These are phyloP conservation scores for Dynastes maya DNA, from an alignment of 2,888 invertebrate genomes.

Conservation along the genomic window DNA sequence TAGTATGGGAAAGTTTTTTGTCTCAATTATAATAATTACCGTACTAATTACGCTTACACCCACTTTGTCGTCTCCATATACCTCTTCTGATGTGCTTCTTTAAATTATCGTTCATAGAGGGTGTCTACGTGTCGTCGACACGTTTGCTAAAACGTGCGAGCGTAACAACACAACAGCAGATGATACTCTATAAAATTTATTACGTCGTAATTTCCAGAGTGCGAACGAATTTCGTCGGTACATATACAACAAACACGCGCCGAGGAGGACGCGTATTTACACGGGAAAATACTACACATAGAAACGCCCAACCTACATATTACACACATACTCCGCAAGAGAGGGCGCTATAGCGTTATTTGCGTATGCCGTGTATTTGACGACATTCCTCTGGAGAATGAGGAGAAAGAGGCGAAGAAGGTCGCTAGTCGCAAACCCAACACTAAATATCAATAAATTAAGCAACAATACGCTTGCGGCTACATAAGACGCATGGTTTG, in stretches of 20 bases:
- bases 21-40: no score
- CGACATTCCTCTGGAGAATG: conserved; percentile 53
- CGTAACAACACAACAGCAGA: conserved; percentile 39
- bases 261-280: background rate
- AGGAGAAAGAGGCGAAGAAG: no score
- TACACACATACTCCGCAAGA: background rate
- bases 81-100: no score
- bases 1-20: no score
- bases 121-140: conserved; percentile 15
- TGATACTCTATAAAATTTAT: conserved; percentile 37
- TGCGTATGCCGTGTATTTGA: conserved; percentile 43
- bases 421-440: conserved; percentile 51
- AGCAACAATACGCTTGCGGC: conserved; percentile 65
- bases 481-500: conserved; percentile 66
- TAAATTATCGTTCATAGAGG: no score
- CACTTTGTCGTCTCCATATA: no score
- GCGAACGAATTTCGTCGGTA: conserved; percentile 34
- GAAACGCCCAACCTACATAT: background rate
- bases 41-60: no score
- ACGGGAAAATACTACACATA: background rate
- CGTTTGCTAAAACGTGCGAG: no score
- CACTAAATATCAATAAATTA: conserved; percentile 67
- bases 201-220: conserved; percentile 35
- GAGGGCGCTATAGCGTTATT: background rate
- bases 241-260: background rate